A percentile compares a stretch with the other conserved stretches of the same genome.
Evolutionary conservation across 2,888 invertebrate genomes (phyloP).

Genomic region (Ophioninae sp.): DNA sequence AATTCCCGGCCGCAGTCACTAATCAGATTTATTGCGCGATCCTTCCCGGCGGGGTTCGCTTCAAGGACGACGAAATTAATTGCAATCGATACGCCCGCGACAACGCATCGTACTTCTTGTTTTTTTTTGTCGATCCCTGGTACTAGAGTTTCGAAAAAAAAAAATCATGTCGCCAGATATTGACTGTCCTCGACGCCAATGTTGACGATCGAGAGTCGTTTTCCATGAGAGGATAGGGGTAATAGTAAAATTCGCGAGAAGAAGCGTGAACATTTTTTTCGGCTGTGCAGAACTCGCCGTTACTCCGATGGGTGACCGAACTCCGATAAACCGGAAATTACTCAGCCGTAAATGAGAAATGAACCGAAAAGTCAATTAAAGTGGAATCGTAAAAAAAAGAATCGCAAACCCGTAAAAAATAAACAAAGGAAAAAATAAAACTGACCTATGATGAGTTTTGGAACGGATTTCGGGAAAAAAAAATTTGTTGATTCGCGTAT

Average conservation of each 20-base stretch:
- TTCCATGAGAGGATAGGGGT: not conserved
- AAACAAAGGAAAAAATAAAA: not conserved
- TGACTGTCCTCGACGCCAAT: not conserved
- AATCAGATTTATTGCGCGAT: constrained; percentile 52
- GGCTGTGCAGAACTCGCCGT: not conserved
- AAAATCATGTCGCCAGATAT: not conserved
- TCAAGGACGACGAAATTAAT: constrained; percentile 63
- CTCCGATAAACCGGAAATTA: not conserved
- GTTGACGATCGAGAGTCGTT: not conserved
- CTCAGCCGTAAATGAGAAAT: not conserved
- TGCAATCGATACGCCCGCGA: constrained; percentile 55
- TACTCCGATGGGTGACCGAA: not conserved
- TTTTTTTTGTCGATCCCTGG: not conserved
- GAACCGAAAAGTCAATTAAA: not conserved
- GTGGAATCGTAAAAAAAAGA: not conserved
- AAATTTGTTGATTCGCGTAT: not conserved
- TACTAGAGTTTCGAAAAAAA: not conserved
- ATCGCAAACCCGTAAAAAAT: not conserved
- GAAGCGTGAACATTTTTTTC: not conserved
- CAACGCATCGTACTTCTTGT: constrained; percentile 6
- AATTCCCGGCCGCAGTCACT: constrained; percentile 47
- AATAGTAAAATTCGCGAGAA: not conserved
- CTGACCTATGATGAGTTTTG: not conserved
- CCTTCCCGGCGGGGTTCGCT: constrained; percentile 32
- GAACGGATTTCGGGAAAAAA: not conserved